Base-by-base conservation (phyloP, 2,113 vertebrate genomes). In the Rhinolophus ferrumequinum region DNA sequence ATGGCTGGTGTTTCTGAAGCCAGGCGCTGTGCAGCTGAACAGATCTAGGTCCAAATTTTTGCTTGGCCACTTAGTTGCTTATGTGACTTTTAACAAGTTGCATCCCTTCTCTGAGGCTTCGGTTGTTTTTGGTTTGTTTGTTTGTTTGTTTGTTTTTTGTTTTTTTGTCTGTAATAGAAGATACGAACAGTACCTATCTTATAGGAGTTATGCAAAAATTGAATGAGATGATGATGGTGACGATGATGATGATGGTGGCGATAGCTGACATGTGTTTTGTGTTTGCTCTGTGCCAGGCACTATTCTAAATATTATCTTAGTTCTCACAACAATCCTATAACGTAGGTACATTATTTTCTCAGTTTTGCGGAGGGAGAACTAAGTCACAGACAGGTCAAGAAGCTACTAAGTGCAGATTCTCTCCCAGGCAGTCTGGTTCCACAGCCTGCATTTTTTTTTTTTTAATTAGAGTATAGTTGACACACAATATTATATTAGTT, bases 71-170 rank as follows among this genome's bases (percentile, higher is more conserved):
- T 58, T 73, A 41, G 41, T 67, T 54, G 38, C 75, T 50, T 87
- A 8, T 54, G 52, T 95, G 58, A 58, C 66, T 85, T 73, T 91
- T 44, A 41, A 54, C 26, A 50, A 56, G 15, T 76, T 73, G 41
- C 79, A 76, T 88, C 79, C 67, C 21, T 94, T 88, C 41, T 91
- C 92, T 60, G 79, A 92, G 21, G 26, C 56, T 90, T n/a, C 16
- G 41, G 41, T 44, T 44, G 41, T 44, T 44, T 44, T 41, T 41
- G 3, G 41, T 44, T 44, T 44, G 41, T 44, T 44, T 44, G 41
- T 44, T 44, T 44, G 41, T 44, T 44, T 44, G n/a, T n/a, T n/a
- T n/a, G n/a, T n/a, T n/a, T n/a, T 44, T 44, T 44, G 41, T 44
- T 44, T 44, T 4, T 44, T 44, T 44, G 15, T 58, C 21, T 54